Percentiles rank a stretch among this genome's conserved stretches.
phyloP scores from a whole-genome alignment of 2,797 vertebrate genomes.

The Otolemur crassicaudatus region DNA sequence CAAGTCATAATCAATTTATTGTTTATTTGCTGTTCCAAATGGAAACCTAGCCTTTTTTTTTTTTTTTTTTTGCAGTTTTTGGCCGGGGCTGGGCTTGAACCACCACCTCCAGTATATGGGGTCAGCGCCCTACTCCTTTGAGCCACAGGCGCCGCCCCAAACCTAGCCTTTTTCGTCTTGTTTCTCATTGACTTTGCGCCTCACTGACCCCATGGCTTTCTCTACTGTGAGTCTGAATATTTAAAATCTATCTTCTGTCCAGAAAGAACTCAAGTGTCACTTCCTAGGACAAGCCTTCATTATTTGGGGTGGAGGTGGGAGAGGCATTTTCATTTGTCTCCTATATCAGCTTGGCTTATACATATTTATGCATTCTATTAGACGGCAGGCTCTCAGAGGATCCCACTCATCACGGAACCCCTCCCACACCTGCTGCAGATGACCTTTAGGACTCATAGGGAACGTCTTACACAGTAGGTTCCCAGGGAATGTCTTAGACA shows the following conservation, averaged over 20 bases:
- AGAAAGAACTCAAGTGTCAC: neutral
- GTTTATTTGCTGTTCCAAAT: slow-evolving; percentile 16
- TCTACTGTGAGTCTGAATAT: neutral
- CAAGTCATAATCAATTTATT: neutral
- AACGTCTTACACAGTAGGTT: neutral
- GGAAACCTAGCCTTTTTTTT: neutral
- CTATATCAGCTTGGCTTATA: neutral
- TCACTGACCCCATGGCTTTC: neutral
- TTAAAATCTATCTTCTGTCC: neutral
- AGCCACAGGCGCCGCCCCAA: neutral
- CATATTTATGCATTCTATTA: neutral
- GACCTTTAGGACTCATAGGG: neutral
- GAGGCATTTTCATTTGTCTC: neutral
- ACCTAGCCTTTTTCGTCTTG: neutral
- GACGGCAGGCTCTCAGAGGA: neutral
- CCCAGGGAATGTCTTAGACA: neutral
- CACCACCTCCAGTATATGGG: too few relatives aligned
- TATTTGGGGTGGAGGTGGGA: neutral
- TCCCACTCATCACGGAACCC: neutral
- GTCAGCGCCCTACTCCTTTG: too few relatives aligned
- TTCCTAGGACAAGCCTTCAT: neutral
- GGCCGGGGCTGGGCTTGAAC: too few relatives aligned
- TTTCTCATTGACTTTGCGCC: neutral
- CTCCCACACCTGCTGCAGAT: neutral
- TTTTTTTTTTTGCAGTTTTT: too few relatives aligned